Percentiles rank a stretch among this genome's conserved stretches.
Conservation (phyloP, 2,888 invertebrate species). For the Drosophila fulvimacula region DNA sequence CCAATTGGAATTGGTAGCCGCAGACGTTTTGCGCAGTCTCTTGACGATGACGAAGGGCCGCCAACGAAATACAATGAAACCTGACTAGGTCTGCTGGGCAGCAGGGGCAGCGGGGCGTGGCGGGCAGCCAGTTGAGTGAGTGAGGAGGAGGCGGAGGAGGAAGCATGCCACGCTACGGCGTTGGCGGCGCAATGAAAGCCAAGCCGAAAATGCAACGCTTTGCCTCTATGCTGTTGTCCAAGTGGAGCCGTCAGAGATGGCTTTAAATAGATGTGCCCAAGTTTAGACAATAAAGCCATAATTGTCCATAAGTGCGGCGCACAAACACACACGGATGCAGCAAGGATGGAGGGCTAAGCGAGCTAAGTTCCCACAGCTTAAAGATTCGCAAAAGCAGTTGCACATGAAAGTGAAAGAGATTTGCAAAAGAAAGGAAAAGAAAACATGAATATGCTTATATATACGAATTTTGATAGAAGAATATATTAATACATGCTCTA, state of each 20-base stretch:
- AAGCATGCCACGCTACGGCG: constrained; percentile 34
- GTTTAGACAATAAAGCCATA: constrained; percentile 80
- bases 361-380: constrained; percentile 51
- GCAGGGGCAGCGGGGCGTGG: not conserved
- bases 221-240: constrained; percentile 47
- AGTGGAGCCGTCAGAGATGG: constrained; percentile 57
- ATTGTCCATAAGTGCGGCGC: constrained; percentile 75
- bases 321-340: constrained; percentile 23
- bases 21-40: constrained; percentile 36
- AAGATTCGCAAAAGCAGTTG: constrained; percentile 16
- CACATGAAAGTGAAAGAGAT: constrained; percentile 51
- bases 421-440: constrained; percentile 32
- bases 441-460: not conserved
- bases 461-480: not conserved
- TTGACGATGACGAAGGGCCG: constrained; percentile 80
- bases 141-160: constrained; percentile 36
- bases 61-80: constrained; percentile 63
- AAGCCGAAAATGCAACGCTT: constrained; percentile 81
- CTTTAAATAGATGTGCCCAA: constrained; percentile 81
- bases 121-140: not conserved
- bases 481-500: not conserved
- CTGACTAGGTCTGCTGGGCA: constrained; percentile 34
- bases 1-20: constrained; percentile 40
- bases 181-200: constrained; percentile 79
- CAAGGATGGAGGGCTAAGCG: constrained; percentile 27